Conservation (phyloP, 2,113 vertebrate species). For the Salvator merianae region DNA sequence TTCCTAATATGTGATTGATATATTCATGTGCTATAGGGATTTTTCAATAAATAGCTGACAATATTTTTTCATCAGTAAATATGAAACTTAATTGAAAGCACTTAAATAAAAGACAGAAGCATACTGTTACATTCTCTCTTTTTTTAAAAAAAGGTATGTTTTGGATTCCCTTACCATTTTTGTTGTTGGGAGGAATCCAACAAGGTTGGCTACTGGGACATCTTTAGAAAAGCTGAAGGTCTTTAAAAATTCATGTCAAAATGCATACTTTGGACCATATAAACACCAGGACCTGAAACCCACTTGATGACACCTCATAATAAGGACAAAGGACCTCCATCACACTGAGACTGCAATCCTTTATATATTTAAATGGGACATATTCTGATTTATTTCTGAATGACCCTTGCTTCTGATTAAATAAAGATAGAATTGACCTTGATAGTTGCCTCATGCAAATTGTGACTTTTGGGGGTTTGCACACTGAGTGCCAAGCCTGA, state of each 20-base stretch:
- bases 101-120: not conserved
- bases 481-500: no score
- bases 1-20: not conserved
- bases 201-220: not conserved
- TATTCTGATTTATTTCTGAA: not conserved
- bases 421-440: not conserved
- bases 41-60: not conserved
- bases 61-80: not conserved
- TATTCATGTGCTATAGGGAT: not conserved
- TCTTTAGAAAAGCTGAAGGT: no score
- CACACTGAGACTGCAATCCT: not conserved
- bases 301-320: no score
- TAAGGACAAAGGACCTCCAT: not conserved
- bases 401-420: not conserved
- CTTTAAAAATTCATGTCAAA: no score
- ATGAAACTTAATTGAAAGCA: not conserved
- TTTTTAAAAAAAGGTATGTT: no score
- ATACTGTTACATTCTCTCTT: no score
- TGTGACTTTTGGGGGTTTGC: no score
- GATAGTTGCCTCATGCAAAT: not conserved
- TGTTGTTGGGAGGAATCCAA: not conserved
- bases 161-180: not conserved
- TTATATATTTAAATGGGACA: not conserved
- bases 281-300: no score
- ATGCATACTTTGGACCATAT: no score